Percentiles rank a stretch among this genome's conserved stretches.
phyloP scores from a whole-genome alignment of 2,888 invertebrate species.

The Pterostichus niger region DNA sequence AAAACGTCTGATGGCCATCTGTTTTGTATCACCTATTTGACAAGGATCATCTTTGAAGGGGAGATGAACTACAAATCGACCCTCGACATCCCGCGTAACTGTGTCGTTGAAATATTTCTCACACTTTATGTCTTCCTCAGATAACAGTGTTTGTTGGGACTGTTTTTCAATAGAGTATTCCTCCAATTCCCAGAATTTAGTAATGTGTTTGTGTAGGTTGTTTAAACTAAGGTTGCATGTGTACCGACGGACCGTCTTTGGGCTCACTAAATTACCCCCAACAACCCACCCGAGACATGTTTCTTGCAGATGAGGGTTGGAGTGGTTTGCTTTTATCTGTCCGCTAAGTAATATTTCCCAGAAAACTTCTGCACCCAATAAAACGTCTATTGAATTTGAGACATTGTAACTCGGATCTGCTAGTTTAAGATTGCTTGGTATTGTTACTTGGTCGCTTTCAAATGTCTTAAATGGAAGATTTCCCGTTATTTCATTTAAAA shows the following conservation, averaged over 20 bases:
- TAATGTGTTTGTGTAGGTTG: too few species aligned
- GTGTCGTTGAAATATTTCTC: too few species aligned
- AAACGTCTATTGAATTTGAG: background rate
- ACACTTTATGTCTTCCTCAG: too few species aligned
- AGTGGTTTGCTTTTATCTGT: background rate
- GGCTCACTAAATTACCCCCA: constrained; percentile 3
- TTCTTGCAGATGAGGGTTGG: background rate
- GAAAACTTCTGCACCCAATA: background rate
- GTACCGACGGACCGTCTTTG: background rate
- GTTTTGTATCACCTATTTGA: too few species aligned
- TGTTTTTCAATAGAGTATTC: background rate
- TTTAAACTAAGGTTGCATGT: background rate
- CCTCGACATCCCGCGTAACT: too few species aligned
- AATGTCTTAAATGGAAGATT: background rate
- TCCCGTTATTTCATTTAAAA: background rate
- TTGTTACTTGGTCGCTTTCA: background rate
- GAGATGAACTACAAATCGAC: too few species aligned
- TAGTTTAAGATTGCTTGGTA: background rate
- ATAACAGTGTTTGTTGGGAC: too few species aligned
- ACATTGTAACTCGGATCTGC: background rate
- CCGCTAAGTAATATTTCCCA: background rate
- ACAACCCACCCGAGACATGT: constrained; percentile 5
- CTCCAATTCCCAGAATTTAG: constrained; percentile 3
- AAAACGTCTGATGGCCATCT: too few species aligned
- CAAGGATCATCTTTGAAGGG: too few species aligned